Evolutionary conservation across 2,888 invertebrate genomes (phyloP), one percentile per base, ranked within the genome.

Genomic region (Ochropleura leucogaster): DNA sequence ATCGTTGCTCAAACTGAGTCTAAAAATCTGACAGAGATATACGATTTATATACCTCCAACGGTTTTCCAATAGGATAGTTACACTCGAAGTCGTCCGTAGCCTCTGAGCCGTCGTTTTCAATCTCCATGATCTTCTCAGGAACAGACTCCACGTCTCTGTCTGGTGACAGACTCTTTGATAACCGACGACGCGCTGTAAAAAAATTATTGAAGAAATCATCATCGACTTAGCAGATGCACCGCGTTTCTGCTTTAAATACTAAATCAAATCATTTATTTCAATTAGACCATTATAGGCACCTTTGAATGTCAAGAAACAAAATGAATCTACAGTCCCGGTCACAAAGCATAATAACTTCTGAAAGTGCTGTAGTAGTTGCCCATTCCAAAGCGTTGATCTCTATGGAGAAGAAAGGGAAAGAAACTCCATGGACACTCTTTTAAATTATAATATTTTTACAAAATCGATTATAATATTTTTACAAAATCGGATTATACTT

Each of bases 51-150:
- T 95, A 98, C 98, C 97, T 98, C 98, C 60, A 98, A 95, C 1
- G 98, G 98, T 94, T 98, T 98, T 62, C 98, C 98, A 59, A 98
- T 97, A 0, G 98, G 98, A 91, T 98, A 98, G 91, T 98, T 98
- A 7, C 97, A 94, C 0, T 90, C 86, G 2, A 84, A 80, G 12
- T 88, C 88, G 16, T 85, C 81, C 0, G 72, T 73, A 1, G 76
- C 87, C 12, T 75, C 82, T 0, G 87, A 81, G 6, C 84, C 87
- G 7, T 84, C 76, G 0, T 80, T 82, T 2, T 84, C 87, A 62
- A 68, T 49, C 70, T 72, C 72, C 10, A 67, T 55, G 4, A 66
- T 66, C 60, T 75, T 84, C 16, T 86, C 86, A 0, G 88, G 85
- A 0, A 67, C 67, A 0, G 96, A 89, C 83, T 97, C 97, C 16